Evolutionary conservation across 2,797 vertebrate genomes (phyloP).

Genomic region (Gastrophryne carolinensis): DNA sequence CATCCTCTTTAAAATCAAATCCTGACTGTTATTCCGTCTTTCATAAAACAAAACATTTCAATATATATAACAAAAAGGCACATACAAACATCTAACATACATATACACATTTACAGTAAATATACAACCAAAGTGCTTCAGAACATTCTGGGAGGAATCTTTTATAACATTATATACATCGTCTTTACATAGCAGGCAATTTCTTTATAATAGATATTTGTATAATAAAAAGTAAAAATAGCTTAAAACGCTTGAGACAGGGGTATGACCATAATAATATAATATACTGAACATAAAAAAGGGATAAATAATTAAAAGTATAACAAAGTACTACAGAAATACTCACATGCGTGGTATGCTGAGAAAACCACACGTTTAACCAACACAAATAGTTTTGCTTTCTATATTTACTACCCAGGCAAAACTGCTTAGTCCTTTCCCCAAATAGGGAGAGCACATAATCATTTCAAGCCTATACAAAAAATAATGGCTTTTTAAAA

Average conservation of each 20-base stretch:
- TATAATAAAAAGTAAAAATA: not conserved
- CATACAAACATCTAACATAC: not conserved
- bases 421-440: not conserved
- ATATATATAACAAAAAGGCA: constrained; percentile 5
- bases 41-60: constrained; percentile 16
- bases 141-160: not conserved
- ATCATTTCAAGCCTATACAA: too few species aligned
- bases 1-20: constrained; percentile 23
- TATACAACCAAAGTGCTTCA: constrained; percentile 40
- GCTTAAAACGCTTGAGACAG: not conserved
- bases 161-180: constrained; percentile 20
- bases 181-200: not conserved
- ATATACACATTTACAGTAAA: constrained; percentile 32
- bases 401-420: too few species aligned
- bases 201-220: constrained; percentile 12
- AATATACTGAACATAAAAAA: not conserved
- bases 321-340: not conserved
- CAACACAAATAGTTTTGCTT: too few species aligned
- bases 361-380: too few species aligned
- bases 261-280: constrained; percentile 3
- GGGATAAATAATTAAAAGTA: not conserved
- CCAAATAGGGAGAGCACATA: too few species aligned
- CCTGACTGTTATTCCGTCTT: not conserved
- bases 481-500: too few species aligned
- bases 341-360: too few species aligned